Base-by-base conservation (phyloP, 2,113 vertebrate genomes). In the Carettochelys insculpta region DNA sequence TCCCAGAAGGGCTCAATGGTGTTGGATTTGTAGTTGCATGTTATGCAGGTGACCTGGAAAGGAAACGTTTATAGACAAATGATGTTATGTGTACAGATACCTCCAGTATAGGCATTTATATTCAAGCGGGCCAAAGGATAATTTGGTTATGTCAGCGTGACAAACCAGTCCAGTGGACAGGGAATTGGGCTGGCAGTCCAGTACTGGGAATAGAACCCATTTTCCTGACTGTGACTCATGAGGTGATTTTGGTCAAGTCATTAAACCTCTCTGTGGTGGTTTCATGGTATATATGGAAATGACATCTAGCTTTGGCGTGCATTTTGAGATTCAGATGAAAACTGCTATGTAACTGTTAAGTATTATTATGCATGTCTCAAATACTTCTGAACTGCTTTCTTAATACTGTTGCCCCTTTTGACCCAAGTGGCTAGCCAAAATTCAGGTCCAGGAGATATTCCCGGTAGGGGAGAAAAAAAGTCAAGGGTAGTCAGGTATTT, bases 1-100 rank as follows among this genome's bases (percentile, higher is more conserved):
- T 99, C 99, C 99, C 99, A 99, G 90, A 99, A 99, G 31, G 99
- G 99, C 97, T 99, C 99, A 78, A 99, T 98, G 0, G 99, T 99
- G 98, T 99, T 99, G 41, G 99, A 99, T 97, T 99, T 99, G 98
- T 99, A 98, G 98, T 99, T 98, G 97, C 99, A 99, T 6, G 99
- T 99, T 96, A 99, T 96, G 97, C 99, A 99, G 31, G 99, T 99
- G 95, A 99, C 99, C 99, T 99, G 90, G 86, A 84, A 95, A 81
- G 4, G 77, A 93, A 91, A 97, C 0, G 89, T 65, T 84, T 8
- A 61, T 31, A 82, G 71, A 85, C 34, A 94, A 48, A 68, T 77
- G 50, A 88, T 71, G 75, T 77, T 86, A 71, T 4, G 51, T 68
- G 54, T 77, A 10, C 0, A 51, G 5, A 25, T 14, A 13, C n/a